Evolutionary conservation across 2,113 vertebrate species (phyloP), one percentile per base, ranked within the genome.

Genomic region (Lontra canadensis): DNA sequence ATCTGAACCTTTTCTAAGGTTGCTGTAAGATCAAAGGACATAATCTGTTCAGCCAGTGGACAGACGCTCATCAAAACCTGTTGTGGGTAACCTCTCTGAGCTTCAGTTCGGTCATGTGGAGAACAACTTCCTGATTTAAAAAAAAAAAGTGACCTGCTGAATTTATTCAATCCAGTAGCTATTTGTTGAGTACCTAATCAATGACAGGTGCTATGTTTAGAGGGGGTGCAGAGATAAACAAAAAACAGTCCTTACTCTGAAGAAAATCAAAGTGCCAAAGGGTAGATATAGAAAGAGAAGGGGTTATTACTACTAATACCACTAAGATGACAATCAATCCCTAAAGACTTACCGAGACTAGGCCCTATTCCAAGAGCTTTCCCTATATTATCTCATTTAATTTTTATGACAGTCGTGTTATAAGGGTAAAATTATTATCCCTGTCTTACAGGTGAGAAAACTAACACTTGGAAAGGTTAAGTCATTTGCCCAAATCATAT

Each of bases 111-210:
- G 55, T 85, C 57, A 85, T 86, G 17, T 76, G 59, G 34, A 91
- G 93, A 95, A 95, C 18, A 96, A 81, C 26, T 47, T 94, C 52
- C 29, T 52, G 34, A 74, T 57, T 82, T 11, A 85, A 82, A 73
- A 73, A 80, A 23, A n/a, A 73, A 79, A 74, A 67, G 18, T n/a
- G 20, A 31, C 13, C 20, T 94, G 44, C n/a, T 42, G 49, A 4
- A 2, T 10, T 86, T 67, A 96, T 59, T 74, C 55, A 93, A 20
- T 59, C 5, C 39, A 95, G 36, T 39, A 47, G 80, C 74, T 61
- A 59, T 59, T 49, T 82, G 20, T 55, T 91, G 92, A 95, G 36
- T 49, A 39, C 25, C 44, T 36, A 63, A 23, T 57, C 6, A 42
- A 78, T 8, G 29, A 42, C n/a, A 78, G 63, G 39, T 4, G 39